Evolutionary conservation across 2,888 invertebrate species (phyloP).

Genomic region (Sesia bembeciformis): DNA sequence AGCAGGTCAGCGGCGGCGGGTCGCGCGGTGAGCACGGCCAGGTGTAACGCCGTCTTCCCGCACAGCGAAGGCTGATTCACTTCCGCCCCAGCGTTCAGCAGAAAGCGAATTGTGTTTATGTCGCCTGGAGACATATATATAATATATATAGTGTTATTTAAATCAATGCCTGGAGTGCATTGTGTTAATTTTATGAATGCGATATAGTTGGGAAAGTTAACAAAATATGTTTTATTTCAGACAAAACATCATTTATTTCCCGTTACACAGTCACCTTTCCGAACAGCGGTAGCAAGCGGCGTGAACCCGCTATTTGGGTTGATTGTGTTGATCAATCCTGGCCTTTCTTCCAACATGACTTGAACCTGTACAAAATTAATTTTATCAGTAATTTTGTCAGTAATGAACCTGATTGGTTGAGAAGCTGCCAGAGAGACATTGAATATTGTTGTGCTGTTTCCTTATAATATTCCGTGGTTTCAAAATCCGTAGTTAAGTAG

Average conservation of each 20-base stretch:
- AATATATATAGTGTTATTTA: neutral
- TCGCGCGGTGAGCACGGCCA: slow-evolving; percentile 47
- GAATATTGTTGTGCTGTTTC: too few species aligned
- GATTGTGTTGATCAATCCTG: slow-evolving; percentile 53
- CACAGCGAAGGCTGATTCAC: slow-evolving; percentile 45
- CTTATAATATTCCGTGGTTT: too few species aligned
- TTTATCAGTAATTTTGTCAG: too few species aligned
- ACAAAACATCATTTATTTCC: too few species aligned
- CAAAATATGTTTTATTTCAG: too few species aligned
- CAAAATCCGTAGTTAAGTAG: too few species aligned
- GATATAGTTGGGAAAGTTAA: too few species aligned
- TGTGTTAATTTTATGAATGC: too few species aligned
- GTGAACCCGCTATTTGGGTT: slow-evolving; percentile 62
- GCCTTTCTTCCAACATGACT: slow-evolving; percentile 56
- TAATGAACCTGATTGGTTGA: too few species aligned
- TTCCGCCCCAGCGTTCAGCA: slow-evolving; percentile 61
- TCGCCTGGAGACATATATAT: slow-evolving; percentile 31
- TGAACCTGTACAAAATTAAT: slow-evolving; percentile 31
- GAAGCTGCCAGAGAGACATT: too few species aligned
- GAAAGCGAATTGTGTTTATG: slow-evolving; percentile 45
- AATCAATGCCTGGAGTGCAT: too few species aligned
- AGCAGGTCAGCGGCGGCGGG: slow-evolving; percentile 45
- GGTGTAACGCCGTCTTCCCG: slow-evolving; percentile 63
- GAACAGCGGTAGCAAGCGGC: slow-evolving; percentile 68
- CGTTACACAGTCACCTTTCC: slow-evolving; percentile 30